phyloP scores from a whole-genome alignment of 2,888 invertebrate genomes.

The Sinodicranocentrus sp. region DNA sequence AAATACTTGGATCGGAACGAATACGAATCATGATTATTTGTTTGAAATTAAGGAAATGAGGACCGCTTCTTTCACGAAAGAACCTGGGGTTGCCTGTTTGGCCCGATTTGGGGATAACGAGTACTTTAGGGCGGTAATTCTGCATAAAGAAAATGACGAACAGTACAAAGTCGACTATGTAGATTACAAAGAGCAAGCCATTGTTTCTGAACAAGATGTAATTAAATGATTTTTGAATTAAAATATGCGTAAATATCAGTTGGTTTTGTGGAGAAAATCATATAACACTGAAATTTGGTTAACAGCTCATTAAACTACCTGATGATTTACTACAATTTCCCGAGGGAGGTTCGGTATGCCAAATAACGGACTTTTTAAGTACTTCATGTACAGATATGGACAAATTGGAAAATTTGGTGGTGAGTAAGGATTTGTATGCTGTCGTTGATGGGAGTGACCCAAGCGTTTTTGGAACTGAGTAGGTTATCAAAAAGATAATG shows the following conservation, averaged over 20 bases:
- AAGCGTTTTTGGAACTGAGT: constrained; percentile 32
- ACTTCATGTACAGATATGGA: constrained; percentile 17
- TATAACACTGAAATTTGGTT: not conserved
- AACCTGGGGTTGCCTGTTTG: constrained; percentile 32
- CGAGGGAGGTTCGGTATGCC: constrained; percentile 21
- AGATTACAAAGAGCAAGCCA: constrained; percentile 43
- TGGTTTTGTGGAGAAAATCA: not conserved
- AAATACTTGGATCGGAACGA: not conserved
- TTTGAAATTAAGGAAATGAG: not conserved
- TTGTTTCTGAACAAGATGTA: constrained; percentile 13
- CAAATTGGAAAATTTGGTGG: constrained; percentile 14
- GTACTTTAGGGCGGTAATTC: constrained; percentile 44
- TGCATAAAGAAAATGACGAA: not conserved
- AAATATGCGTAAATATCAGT: too few species aligned
- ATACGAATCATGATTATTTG: constrained; percentile 14
- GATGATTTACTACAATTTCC: not conserved
- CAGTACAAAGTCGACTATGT: constrained; percentile 37
- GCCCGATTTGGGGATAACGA: constrained; percentile 23
- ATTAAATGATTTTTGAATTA: not conserved
- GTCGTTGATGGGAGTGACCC: constrained; percentile 33
- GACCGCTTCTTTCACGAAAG: not conserved
- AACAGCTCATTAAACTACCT: constrained; percentile 35
- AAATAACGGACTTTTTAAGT: constrained; percentile 28
- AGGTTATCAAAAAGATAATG: too few species aligned
- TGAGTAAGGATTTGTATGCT: constrained; percentile 47